phyloP scores from a whole-genome alignment of 2,113 vertebrate species.

The Prinia subflava region DNA sequence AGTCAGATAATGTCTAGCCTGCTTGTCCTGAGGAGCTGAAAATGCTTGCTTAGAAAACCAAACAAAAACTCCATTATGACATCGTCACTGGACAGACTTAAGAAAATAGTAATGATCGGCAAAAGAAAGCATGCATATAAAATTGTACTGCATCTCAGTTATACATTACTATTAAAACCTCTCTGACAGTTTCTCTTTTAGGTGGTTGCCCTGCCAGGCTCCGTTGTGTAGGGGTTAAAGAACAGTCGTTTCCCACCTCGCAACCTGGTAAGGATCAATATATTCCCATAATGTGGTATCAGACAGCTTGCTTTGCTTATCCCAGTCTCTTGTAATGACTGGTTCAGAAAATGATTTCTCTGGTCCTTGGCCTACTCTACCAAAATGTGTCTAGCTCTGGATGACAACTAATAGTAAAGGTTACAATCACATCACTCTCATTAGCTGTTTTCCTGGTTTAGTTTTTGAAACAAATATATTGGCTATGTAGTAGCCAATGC shows the following conservation, averaged over 20 bases:
- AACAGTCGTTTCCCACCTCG: slow-evolving; percentile 88
- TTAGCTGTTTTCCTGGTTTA: slow-evolving; percentile 4
- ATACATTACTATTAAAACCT: slow-evolving; percentile 98
- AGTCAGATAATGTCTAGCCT: slow-evolving; percentile 58
- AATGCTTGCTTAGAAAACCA: slow-evolving; percentile 56
- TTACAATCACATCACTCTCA: neutral
- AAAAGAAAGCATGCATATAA: slow-evolving; percentile 80
- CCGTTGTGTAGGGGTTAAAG: slow-evolving; percentile 91
- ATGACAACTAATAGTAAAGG: neutral
- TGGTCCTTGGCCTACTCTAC: slow-evolving; percentile 31
- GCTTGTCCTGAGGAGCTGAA: slow-evolving; percentile 53
- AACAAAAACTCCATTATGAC: slow-evolving; percentile 73
- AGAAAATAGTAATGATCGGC: slow-evolving; percentile 73
- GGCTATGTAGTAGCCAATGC: neutral
- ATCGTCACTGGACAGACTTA: slow-evolving; percentile 75
- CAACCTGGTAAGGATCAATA: slow-evolving; percentile 98
- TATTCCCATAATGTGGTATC: slow-evolving; percentile 77
- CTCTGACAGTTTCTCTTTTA: slow-evolving; percentile 99
- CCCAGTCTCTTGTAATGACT: slow-evolving; percentile 37
- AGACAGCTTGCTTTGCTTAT: slow-evolving; percentile 74
- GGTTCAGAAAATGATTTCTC: slow-evolving; percentile 7
- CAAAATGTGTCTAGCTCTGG: slow-evolving; percentile 5
- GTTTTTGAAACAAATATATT: neutral
- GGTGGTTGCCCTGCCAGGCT: slow-evolving; percentile 95
- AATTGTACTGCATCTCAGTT: slow-evolving; percentile 77